A percentile compares a stretch with the other conserved stretches of the same genome.
Evolutionary conservation across 2,113 vertebrate genomes (phyloP).

Genomic region (Mastomys natalensis): DNA sequence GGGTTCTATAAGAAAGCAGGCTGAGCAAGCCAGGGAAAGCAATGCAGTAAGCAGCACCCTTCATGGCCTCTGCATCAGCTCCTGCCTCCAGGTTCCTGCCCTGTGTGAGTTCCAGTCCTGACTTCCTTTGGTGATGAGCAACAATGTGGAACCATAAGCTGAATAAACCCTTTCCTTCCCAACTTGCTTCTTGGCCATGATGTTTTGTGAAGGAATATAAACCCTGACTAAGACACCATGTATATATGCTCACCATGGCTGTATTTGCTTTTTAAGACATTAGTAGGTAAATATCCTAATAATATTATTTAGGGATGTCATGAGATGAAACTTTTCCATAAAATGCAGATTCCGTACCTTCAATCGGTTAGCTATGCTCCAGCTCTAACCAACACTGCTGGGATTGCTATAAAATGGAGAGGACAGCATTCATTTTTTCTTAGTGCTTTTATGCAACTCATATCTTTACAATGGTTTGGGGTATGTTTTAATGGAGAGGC

Average conservation of each 20-base stretch:
- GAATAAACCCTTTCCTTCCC: too few species aligned
- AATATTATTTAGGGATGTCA: constrained; percentile 65
- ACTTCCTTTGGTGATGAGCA: too few species aligned
- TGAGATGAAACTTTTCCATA: constrained; percentile 47
- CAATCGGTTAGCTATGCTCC: constrained; percentile 31
- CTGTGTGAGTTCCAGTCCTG: too few species aligned
- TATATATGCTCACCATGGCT: constrained; percentile 26
- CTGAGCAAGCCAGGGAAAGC: too few species aligned
- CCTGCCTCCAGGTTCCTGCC: too few species aligned
- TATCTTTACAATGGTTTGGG: neutral
- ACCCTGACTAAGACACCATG: neutral
- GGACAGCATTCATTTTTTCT: constrained; percentile 58
- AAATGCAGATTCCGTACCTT: neutral
- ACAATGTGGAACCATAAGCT: too few species aligned
- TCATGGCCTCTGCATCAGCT: too few species aligned
- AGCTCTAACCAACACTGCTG: constrained; percentile 57
- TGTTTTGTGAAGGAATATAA: too few species aligned
- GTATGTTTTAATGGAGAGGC: constrained; percentile 48
- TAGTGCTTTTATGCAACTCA: constrained; percentile 40
- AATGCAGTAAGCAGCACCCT: too few species aligned
- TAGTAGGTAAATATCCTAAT: constrained; percentile 67
- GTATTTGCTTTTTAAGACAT: constrained; percentile 63
- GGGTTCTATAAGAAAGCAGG: too few species aligned
- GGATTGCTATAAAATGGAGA: constrained; percentile 66
- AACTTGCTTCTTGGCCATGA: too few species aligned